phyloP scores from a whole-genome alignment of 2,113 vertebrate genomes.

The Sclerurus mexicanus region DNA sequence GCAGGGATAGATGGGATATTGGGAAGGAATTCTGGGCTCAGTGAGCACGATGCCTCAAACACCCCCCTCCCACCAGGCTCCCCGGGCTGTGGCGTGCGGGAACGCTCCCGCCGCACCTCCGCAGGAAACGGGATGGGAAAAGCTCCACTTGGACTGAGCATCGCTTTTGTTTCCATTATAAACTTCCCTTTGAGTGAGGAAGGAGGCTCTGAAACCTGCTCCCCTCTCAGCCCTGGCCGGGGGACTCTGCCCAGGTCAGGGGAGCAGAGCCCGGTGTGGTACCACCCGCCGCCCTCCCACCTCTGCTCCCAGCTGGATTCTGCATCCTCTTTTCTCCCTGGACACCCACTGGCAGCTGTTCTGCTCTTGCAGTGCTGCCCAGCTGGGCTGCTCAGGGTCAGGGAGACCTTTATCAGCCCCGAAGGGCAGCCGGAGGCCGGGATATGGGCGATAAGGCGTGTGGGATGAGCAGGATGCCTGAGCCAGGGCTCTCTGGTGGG shows the following conservation, averaged over 20 bases:
- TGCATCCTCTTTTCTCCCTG: neutral
- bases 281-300: neutral
- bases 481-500: accelerated
- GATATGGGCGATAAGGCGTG: accelerated
- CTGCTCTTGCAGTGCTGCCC: neutral
- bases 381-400: neutral
- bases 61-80: accelerated
- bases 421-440: accelerated
- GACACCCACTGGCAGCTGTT: neutral
- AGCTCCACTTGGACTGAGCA: neutral
- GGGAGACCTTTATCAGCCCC: neutral
- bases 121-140: neutral
- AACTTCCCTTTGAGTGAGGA: neutral
- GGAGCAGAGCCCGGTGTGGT: neutral
- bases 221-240: accelerated
- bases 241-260: neutral
- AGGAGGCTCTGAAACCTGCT: neutral
- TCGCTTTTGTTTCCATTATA: slow-evolving; percentile 13
- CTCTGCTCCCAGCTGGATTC: neutral
- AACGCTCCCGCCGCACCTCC: neutral
- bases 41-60: neutral
- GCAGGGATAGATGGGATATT: accelerated
- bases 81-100: neutral
- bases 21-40: neutral
- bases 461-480: neutral